Conservation (phyloP, 35 echinoderm and acorn worm species). For the Eucidaris tribuloides region DNA sequence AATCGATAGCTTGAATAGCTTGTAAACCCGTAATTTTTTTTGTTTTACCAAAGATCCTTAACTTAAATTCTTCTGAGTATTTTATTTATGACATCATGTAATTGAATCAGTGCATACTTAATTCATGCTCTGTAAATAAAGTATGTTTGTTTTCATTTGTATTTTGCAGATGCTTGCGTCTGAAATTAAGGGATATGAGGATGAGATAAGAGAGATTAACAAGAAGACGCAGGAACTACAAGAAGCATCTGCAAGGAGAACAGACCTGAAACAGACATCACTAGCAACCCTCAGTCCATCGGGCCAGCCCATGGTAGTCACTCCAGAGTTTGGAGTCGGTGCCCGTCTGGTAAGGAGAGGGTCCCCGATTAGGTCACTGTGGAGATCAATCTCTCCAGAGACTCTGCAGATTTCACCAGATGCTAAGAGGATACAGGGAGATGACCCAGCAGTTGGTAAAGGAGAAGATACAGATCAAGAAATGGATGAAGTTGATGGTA, state of each 20-base stretch:
- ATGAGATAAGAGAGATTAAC: conserved; percentile 63
- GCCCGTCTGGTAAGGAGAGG: conserved; percentile 47
- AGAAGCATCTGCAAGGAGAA: conserved; percentile 39
- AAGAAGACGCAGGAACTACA: conserved; percentile 59
- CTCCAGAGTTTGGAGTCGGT: conserved; percentile 55
- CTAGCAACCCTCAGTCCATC: conserved; percentile 55
- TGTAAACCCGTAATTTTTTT: too few relatives aligned
- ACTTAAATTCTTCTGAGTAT: too few relatives aligned
- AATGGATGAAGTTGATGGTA: not conserved
- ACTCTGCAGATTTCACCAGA: conserved; percentile 11
- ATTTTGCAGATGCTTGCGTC: conserved; percentile 53
- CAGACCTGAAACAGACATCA: conserved; percentile 31
- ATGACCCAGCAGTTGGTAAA: not conserved
- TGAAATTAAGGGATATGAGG: conserved; percentile 76
- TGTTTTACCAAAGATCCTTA: too few relatives aligned
- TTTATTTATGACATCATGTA: too few relatives aligned
- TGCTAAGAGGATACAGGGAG: conserved; percentile 25
- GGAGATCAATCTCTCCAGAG: conserved; percentile 40
- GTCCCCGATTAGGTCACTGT: conserved; percentile 15
- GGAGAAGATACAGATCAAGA: not conserved
- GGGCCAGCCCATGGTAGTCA: conserved; percentile 24
- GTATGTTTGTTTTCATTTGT: not conserved
- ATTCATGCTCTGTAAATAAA: too few relatives aligned
- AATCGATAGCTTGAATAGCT: too few relatives aligned
- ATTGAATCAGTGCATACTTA: too few relatives aligned